phyloP scores from a whole-genome alignment of 2,797 vertebrate species.

The Enteromius viviparus region DNA sequence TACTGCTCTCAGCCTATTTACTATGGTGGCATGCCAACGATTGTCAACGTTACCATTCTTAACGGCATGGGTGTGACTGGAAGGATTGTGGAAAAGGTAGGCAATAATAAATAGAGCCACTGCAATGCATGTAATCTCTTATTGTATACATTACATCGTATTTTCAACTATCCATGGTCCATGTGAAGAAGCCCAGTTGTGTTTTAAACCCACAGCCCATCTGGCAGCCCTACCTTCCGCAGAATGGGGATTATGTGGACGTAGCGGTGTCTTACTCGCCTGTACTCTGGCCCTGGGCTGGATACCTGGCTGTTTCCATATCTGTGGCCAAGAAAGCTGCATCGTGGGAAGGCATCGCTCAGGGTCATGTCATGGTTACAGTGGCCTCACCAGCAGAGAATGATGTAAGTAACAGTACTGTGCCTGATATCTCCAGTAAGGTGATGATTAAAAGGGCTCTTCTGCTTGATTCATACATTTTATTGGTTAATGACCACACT shows the following conservation, averaged over 20 bases:
- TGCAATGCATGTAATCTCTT: not conserved
- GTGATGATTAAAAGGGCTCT: not conserved
- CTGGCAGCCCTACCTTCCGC: conserved; percentile 98
- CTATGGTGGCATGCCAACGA: conserved; percentile 97
- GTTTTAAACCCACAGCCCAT: conserved; percentile 83
- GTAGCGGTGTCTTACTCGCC: conserved; percentile 95
- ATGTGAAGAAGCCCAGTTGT: not conserved
- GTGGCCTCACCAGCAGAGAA: conserved; percentile 91
- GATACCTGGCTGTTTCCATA: conserved; percentile 95
- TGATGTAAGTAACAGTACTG: conserved; percentile 77
- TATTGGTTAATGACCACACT: not conserved
- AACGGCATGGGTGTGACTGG: conserved; percentile 99
- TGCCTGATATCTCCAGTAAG: not conserved
- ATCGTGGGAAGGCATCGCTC: conserved; percentile 95
- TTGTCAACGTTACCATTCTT: conserved; percentile 96
- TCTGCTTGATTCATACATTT: not conserved
- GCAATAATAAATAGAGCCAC: not conserved
- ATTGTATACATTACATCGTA: not conserved
- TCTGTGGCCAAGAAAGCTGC: conserved; percentile 97
- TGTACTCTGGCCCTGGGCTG: conserved; percentile 96
- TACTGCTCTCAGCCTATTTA: conserved; percentile 99
- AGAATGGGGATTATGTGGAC: conserved; percentile 95
- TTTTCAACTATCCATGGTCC: not conserved
- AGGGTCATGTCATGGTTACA: conserved; percentile 95
- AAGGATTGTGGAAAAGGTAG: conserved; percentile 94